phyloP scores from a whole-genome alignment of 1,140 invertebrate genomes.

The Phenacoccus solenopsis region DNA sequence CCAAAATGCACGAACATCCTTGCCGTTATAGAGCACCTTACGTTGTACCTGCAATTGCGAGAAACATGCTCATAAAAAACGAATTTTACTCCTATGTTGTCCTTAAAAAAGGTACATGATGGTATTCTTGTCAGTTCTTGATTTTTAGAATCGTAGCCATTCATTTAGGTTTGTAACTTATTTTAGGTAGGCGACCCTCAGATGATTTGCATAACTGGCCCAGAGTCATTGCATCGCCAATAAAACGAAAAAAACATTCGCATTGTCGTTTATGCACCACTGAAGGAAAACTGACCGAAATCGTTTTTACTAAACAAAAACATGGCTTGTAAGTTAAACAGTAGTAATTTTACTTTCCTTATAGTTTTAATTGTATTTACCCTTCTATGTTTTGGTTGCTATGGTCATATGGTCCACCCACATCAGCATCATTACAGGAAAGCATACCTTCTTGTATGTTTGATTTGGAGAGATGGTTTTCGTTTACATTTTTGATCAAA shows the following conservation, averaged over 20 bases:
- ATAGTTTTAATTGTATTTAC: too few species aligned
- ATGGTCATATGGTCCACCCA: too few species aligned
- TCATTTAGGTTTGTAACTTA: too few species aligned
- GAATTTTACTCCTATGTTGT: constrained; percentile 63
- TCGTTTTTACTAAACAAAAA: constrained; percentile 59
- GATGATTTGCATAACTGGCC: constrained; percentile 52
- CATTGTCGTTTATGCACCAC: constrained; percentile 65
- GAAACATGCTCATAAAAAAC: constrained; percentile 32
- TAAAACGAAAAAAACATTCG: constrained; percentile 50
- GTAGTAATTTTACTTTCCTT: too few species aligned
- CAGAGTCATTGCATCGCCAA: constrained; percentile 51
- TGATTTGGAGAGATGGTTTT: too few species aligned
- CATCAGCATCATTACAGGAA: too few species aligned
- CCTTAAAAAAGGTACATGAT: constrained; percentile 53
- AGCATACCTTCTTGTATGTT: too few species aligned
- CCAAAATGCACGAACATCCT: constrained; percentile 42
- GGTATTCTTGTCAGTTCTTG: constrained; percentile 12
- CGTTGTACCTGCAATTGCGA: constrained; percentile 39
- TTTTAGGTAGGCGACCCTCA: constrained; percentile 27
- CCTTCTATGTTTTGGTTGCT: too few species aligned
- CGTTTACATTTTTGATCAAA: too few species aligned
- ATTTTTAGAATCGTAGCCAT: not conserved
- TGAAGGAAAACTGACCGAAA: constrained; percentile 57
- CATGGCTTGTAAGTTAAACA: constrained; percentile 47
- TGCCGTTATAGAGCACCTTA: constrained; percentile 65